These are phyloP conservation scores for Ooceraea biroi DNA, from an alignment of 1,140 invertebrate species.

Conservation along the genomic window DNA sequence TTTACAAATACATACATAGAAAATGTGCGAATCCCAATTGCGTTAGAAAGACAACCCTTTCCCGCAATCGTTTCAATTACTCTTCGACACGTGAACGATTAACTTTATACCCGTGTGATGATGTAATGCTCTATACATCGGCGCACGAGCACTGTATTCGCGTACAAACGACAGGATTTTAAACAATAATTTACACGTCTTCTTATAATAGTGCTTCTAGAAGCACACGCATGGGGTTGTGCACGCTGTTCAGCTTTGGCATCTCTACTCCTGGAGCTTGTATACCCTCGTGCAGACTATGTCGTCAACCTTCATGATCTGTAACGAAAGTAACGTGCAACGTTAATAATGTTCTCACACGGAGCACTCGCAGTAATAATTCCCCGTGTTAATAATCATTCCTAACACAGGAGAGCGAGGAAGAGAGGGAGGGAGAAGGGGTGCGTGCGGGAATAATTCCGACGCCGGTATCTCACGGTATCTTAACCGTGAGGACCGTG, in stretches of 20 bases:
- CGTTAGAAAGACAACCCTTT: conserved; percentile 34
- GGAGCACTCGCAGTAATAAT: conserved; percentile 15
- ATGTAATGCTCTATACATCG: not conserved
- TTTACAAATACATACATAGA: conserved; percentile 6
- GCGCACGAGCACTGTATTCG: not conserved
- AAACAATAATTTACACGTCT: conserved; percentile 21
- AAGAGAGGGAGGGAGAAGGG: not conserved
- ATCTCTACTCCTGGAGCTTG: conserved; percentile 87
- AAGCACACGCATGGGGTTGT: conserved; percentile 19
- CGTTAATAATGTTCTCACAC: conserved; percentile 9
- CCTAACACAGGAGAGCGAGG: not conserved
- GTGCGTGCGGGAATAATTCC: conserved; percentile 55
- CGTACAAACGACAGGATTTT: conserved; percentile 8
- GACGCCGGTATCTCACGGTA: conserved; percentile 53
- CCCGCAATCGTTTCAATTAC: conserved; percentile 32
- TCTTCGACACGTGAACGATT: conserved; percentile 21
- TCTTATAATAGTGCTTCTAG: not conserved
- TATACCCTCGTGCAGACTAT: conserved; percentile 91
- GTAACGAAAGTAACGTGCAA: conserved; percentile 75
- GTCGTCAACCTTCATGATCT: conserved; percentile 90
- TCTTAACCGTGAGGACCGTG: conserved; percentile 20
- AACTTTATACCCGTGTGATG: not conserved
- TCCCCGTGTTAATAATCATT: conserved; percentile 18
- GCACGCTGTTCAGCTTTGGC: conserved; percentile 10
- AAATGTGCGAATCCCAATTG: conserved; percentile 15